Conservation (phyloP, 2,113 vertebrate species). For the Thunnus maccoyii region DNA sequence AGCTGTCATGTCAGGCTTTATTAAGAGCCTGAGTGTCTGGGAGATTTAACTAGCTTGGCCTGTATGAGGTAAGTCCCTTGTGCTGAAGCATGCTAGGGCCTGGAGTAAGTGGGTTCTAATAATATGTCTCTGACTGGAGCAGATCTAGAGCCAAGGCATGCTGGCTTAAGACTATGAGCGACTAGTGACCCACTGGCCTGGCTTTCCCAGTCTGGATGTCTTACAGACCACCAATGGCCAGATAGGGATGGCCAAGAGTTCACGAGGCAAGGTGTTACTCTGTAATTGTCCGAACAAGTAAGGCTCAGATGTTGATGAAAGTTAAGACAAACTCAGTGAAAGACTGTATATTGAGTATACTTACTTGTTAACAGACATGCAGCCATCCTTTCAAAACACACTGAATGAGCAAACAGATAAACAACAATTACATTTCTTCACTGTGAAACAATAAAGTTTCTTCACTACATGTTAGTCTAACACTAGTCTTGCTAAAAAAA, state of each 20-base stretch:
- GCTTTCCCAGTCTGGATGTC: constrained; percentile 33
- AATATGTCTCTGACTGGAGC: constrained; percentile 55
- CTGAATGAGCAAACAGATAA: not conserved
- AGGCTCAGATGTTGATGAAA: not conserved
- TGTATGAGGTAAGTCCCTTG: constrained; percentile 50
- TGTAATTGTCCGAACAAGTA: not conserved
- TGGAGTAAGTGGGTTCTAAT: constrained; percentile 53
- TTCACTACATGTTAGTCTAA: not conserved
- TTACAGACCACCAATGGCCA: not conserved
- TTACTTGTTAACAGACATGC: too few species aligned
- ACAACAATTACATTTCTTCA: not conserved
- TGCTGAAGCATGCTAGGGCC: constrained; percentile 35
- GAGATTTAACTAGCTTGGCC: constrained; percentile 80
- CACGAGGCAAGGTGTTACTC: not conserved
- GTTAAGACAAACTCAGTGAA: not conserved
- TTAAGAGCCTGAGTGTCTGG: constrained; percentile 71
- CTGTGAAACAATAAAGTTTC: too few species aligned
- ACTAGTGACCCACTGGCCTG: constrained; percentile 43
- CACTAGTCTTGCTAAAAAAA: not conserved
- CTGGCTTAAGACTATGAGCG: constrained; percentile 42
- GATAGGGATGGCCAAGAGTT: constrained; percentile 4
- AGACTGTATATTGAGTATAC: not conserved
- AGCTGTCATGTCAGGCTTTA: constrained; percentile 75
- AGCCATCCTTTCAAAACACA: not conserved
- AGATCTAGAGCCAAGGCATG: constrained; percentile 20